A percentile compares a stretch with the other conserved stretches of the same genome.
Evolutionary conservation across 2,113 vertebrate genomes (phyloP).

Genomic region (Ceyx margarethae): DNA sequence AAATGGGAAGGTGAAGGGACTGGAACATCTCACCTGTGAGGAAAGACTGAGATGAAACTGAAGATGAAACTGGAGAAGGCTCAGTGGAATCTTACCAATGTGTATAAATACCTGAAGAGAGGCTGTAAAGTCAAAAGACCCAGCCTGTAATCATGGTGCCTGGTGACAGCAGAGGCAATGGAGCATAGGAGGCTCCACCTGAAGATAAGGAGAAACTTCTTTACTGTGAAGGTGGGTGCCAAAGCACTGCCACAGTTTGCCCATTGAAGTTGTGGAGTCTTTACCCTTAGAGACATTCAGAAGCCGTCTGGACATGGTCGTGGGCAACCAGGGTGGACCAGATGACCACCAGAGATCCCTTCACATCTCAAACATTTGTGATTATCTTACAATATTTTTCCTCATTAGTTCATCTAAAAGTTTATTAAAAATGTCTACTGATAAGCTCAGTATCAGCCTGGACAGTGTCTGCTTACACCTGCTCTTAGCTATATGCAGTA

Average conservation of each 20-base stretch:
- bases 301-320: background rate
- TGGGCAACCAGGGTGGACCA: background rate
- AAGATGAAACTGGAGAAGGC: background rate
- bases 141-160: background rate
- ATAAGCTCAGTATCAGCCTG: background rate
- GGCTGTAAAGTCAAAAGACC: background rate
- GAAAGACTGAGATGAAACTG: background rate
- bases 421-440: background rate
- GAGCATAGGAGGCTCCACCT: background rate
- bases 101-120: background rate
- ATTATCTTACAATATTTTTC: background rate
- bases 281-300: accelerated
- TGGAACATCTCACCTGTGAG: background rate
- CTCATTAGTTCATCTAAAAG: background rate
- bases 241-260: background rate
- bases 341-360: background rate
- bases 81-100: accelerated
- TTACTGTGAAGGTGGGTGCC: background rate
- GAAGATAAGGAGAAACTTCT: background rate
- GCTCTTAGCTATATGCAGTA: accelerated
- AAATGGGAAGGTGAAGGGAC: background rate
- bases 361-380: background rate
- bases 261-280: background rate
- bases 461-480: background rate
- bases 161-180: background rate